Evolutionary conservation across 2,113 vertebrate genomes (phyloP), one percentile per base, ranked within the genome.

Genomic region (Ophthalmolycus amberensis): DNA sequence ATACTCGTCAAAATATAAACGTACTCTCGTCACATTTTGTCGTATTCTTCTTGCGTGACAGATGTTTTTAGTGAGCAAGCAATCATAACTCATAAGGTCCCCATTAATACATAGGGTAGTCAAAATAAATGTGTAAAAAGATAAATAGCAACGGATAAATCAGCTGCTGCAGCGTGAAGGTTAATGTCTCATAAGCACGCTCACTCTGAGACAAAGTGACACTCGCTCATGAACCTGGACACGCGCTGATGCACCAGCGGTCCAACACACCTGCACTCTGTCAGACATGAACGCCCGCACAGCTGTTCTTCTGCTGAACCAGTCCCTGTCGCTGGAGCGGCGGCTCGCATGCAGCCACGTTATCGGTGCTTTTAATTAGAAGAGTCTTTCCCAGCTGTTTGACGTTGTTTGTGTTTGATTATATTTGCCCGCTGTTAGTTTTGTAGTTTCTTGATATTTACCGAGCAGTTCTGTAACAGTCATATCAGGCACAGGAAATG

Each of bases 381-480:
- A 14, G 9, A 14, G 4, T 9, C 9, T 34, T 50, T 68, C 18
- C 3, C 56, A 58, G 42, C 1, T 12, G 5, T 72, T 59, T 66
- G 3, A 58, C 22, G 46, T 75, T 8, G 9, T 79, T 3, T 60
- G 58, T 70, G 12, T 44, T 54, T 32, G n/a, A 46, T 72, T 34
- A 11, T 86, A 11, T 72, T 67, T 62, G 5, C 69, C 54, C 44
- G 9, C 66, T 83, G 37, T 59, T 27, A 27, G 52, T 20, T 68
- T 37, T 73, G 29, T 78, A n/a, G 37, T 74, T 48, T 34, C 10
- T 18, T 29, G 75, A 81, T 83, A 67, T 83, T 87, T 71, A 77
- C 71, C n/a, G 0, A 70, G 69, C 58, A 46, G n/a, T 48, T 76
- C 22, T 40, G 64, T 32, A 5, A 12, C 38, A 20, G 16, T 14